phyloP scores from a whole-genome alignment of 1,140 invertebrate species.

The Cardiocondyla obscurior region DNA sequence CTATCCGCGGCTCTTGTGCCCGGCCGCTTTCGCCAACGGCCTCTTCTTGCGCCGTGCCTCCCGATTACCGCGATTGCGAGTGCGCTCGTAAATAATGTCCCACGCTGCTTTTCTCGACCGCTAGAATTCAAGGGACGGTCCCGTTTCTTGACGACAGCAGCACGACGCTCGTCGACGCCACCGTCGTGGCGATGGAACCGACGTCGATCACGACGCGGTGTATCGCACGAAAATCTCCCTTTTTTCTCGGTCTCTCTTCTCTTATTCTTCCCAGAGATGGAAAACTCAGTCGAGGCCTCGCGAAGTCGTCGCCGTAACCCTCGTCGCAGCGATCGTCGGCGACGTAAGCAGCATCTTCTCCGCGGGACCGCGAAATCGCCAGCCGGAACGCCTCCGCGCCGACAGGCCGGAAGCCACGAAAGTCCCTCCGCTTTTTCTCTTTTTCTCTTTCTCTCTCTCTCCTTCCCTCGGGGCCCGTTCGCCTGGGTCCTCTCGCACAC shows the following conservation, averaged over 20 bases:
- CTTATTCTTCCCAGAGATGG: neutral
- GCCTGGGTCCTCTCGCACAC: conserved; percentile 26
- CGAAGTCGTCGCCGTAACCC: conserved; percentile 37
- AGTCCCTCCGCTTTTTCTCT: conserved; percentile 27
- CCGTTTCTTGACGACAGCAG: no score
- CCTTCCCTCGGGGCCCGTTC: conserved; percentile 24
- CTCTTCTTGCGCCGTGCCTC: neutral
- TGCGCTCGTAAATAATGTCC: neutral
- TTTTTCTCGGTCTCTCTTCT: neutral
- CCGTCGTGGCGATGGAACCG: conserved; percentile 60
- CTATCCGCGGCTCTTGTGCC: neutral
- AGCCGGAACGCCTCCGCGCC: conserved; percentile 13
- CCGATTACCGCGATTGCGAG: neutral
- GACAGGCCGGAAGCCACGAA: conserved; percentile 42
- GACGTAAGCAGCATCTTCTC: conserved; percentile 16
- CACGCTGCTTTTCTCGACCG: neutral
- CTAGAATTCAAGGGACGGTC: no score
- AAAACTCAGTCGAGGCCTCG: conserved; percentile 64
- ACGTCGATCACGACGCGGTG: conserved; percentile 42
- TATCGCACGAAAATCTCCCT: neutral
- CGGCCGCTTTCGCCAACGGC: neutral
- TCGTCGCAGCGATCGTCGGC: neutral
- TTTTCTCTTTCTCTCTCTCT: conserved; percentile 3
- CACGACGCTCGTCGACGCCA: conserved; percentile 30
- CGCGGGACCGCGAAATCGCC: neutral